Conservation (phyloP, 2,797 vertebrate genomes). For the Gouania willdenowi region DNA sequence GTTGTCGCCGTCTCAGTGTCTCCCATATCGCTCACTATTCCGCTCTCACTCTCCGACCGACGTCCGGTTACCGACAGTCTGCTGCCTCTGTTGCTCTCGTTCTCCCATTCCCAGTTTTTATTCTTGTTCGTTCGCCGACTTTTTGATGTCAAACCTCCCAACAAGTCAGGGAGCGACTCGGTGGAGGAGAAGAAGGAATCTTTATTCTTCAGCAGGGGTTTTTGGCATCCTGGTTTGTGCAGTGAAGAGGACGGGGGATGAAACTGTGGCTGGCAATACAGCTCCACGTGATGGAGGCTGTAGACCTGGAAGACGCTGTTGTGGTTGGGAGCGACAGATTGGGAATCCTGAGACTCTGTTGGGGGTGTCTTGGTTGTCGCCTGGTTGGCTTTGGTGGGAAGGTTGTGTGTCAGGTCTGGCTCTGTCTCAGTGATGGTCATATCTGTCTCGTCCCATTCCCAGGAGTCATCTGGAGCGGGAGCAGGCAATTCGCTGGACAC, state of each 20-base stretch:
- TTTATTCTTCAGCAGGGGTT: slow-evolving; percentile 82
- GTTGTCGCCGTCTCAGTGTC: slow-evolving; percentile 78
- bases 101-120: background rate
- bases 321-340: background rate
- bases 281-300: slow-evolving; percentile 83
- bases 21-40: slow-evolving; percentile 86
- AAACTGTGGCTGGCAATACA: slow-evolving; percentile 74
- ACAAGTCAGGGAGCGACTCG: slow-evolving; percentile 87
- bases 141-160: slow-evolving; percentile 63
- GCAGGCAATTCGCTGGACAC: slow-evolving; percentile 25
- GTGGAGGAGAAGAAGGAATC: slow-evolving; percentile 91
- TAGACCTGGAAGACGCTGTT: slow-evolving; percentile 86
- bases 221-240: slow-evolving; percentile 43
- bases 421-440: slow-evolving; percentile 82
- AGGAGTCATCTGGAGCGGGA: slow-evolving; percentile 81
- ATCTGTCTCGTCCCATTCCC: slow-evolving; percentile 98
- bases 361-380: no score
- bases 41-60: slow-evolving; percentile 88
- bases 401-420: slow-evolving; percentile 36
- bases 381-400: slow-evolving; percentile 29
- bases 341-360: no score
- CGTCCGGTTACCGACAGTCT: slow-evolving; percentile 66
- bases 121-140: no score
- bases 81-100: slow-evolving; percentile 45
- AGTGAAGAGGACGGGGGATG: slow-evolving; percentile 37